Conservation (phyloP, 2,797 vertebrate genomes). For the Galago senegalensis region DNA sequence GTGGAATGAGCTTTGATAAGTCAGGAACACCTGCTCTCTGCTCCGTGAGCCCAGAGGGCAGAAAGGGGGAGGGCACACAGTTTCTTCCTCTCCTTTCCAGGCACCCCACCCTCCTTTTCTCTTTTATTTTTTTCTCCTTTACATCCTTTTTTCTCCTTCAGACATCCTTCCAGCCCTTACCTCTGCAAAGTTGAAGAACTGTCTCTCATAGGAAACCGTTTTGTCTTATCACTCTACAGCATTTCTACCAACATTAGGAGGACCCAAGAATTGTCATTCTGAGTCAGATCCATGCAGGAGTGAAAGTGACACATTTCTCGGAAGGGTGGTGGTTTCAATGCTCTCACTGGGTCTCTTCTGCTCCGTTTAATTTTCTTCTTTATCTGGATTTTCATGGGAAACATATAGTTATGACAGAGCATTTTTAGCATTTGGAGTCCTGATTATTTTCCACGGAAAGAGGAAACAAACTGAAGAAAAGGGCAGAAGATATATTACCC, state of each 20-base stretch:
- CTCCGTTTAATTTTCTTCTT: neutral
- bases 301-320: conserved; percentile 65
- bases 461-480: neutral
- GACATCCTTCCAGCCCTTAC: neutral
- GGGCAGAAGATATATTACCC: neutral
- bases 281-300: conserved; percentile 39
- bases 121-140: neutral
- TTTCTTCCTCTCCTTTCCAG: neutral
- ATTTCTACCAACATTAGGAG: neutral
- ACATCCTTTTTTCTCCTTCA: neutral
- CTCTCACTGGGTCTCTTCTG: neutral
- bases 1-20: neutral
- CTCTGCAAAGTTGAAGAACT: neutral
- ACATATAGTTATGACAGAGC: neutral
- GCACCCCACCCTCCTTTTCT: neutral
- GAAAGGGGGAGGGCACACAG: rapidly evolving
- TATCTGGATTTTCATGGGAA: neutral
- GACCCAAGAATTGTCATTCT: neutral
- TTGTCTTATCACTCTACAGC: neutral
- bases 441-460: neutral
- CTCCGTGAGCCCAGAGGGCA: neutral
- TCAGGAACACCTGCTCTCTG: neutral
- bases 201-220: neutral
- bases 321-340: neutral
- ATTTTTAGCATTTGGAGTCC: neutral